Evolutionary conservation across 2,888 invertebrate species (phyloP).

Genomic region (Limnephilus rhombicus): DNA sequence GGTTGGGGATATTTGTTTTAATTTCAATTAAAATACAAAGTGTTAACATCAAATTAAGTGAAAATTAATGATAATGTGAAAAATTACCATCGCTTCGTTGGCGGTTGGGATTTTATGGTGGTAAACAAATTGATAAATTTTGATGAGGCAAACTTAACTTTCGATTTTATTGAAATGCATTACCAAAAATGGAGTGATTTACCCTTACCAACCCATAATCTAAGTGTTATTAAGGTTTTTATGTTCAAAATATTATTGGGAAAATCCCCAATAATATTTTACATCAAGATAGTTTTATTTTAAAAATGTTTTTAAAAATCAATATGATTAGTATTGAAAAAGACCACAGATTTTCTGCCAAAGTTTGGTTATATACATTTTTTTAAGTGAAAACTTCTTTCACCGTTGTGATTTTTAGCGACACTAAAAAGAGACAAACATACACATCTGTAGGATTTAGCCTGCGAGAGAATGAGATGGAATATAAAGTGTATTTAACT

Average conservation of each 20-base stretch:
- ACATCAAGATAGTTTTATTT: too few species aligned
- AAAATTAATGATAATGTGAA: background rate
- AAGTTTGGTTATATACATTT: too few species aligned
- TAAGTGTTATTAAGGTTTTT: background rate
- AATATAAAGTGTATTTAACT: too few species aligned
- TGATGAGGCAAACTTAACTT: background rate
- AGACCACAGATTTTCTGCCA: too few species aligned
- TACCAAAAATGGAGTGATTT: background rate
- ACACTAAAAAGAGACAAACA: too few species aligned
- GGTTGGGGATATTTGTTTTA: background rate
- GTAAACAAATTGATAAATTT: background rate
- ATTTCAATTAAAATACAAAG: conserved; percentile 1
- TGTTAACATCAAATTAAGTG: background rate
- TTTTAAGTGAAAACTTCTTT: too few species aligned
- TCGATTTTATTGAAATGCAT: background rate
- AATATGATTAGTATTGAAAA: too few species aligned
- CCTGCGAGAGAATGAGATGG: too few species aligned
- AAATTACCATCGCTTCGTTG: background rate
- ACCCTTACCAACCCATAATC: background rate
- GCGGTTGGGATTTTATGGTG: background rate
- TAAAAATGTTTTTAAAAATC: background rate
- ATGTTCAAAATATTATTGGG: background rate
- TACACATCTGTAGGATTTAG: too few species aligned
- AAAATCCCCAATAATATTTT: background rate
- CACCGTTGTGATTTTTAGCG: too few species aligned